phyloP scores from a whole-genome alignment of 2,888 invertebrate species.

The Mythimna albipuncta region DNA sequence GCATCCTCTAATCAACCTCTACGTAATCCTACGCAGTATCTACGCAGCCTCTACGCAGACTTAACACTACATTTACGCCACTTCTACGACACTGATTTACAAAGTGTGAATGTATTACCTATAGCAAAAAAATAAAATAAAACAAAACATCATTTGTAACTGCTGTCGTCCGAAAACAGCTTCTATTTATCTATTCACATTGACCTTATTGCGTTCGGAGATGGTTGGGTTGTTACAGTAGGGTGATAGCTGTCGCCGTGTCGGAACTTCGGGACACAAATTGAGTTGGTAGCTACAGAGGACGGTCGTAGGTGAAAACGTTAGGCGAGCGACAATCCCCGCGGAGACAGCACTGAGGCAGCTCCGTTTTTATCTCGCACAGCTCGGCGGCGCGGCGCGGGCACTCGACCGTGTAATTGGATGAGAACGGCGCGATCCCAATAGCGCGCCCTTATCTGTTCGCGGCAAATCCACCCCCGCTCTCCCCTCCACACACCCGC shows the following conservation, averaged over 20 bases:
- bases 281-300: conserved; percentile 73
- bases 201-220: conserved; percentile 39
- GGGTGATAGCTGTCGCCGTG: conserved; percentile 65
- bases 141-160: conserved; percentile 3
- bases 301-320: conserved; percentile 86
- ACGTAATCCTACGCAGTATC: too few relatives aligned
- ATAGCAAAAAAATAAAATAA: not conserved
- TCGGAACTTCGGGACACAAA: conserved; percentile 66
- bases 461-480: conserved; percentile 87
- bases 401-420: conserved; percentile 91
- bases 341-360: conserved; percentile 86
- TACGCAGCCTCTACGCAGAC: not conserved
- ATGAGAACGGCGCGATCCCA: conserved; percentile 91
- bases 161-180: conserved; percentile 21
- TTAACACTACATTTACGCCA: not conserved
- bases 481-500: conserved; percentile 71
- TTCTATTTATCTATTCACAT: conserved; percentile 34
- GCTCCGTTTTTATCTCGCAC: conserved; percentile 86
- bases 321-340: conserved; percentile 89
- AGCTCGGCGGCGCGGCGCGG: conserved; percentile 87
- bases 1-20: not conserved
- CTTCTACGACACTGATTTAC: not conserved
- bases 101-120: not conserved
- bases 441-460: conserved; percentile 91
- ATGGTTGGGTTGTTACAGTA: conserved; percentile 37